Conservation (phyloP, 2,113 vertebrate genomes). For the Empidonax alnorum region DNA sequence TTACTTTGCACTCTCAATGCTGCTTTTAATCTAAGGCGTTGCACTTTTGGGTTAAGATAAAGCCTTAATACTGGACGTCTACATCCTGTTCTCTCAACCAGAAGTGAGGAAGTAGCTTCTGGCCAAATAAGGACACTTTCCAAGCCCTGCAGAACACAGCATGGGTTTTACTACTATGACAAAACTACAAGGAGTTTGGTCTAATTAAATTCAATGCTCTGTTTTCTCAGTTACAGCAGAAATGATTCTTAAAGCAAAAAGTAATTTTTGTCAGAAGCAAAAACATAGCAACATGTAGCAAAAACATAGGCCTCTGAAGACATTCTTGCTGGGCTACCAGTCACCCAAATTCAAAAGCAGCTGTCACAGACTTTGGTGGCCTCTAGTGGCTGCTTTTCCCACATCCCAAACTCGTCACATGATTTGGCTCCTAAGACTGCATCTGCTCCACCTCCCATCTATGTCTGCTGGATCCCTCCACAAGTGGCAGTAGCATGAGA, state of each 20-base stretch:
- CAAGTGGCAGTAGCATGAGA: rapidly evolving
- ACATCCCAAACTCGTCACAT: background rate
- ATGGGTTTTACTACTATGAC: background rate
- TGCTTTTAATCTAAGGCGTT: background rate
- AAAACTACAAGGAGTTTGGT: background rate
- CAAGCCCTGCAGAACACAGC: background rate
- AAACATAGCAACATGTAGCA: too few relatives aligned
- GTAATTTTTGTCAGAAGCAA: background rate
- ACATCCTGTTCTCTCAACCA: background rate
- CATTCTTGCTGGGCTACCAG: background rate
- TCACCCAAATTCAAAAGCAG: background rate
- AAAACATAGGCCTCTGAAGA: background rate
- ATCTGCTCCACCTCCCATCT: background rate
- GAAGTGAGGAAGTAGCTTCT: background rate
- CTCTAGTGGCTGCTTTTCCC: slow-evolving; percentile 26
- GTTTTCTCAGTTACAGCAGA: background rate
- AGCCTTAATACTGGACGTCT: background rate
- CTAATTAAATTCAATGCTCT: background rate
- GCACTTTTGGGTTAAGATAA: background rate
- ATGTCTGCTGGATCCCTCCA: background rate
- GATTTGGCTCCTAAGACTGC: background rate
- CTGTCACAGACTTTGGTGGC: background rate
- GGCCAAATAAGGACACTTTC: background rate
- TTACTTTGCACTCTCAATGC: background rate
- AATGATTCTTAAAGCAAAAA: background rate